These are phyloP conservation scores for Hipparchia sbordonii DNA, from an alignment of 2,888 invertebrate genomes.

Conservation along the genomic window DNA sequence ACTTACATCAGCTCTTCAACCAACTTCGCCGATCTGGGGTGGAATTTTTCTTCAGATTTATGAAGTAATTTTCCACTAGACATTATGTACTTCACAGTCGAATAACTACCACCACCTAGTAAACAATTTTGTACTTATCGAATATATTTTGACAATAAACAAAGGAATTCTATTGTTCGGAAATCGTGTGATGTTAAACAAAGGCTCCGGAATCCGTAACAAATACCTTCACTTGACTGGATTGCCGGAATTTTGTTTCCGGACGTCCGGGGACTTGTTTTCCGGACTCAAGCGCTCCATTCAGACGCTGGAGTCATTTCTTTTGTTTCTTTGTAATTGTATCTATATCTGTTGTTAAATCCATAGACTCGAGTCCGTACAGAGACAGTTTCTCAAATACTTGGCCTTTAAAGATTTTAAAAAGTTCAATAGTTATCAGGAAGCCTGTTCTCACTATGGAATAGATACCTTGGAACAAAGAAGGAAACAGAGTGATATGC, in stretches of 20 bases:
- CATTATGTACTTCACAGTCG: too few species aligned
- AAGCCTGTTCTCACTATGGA: too few species aligned
- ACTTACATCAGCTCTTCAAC: too few species aligned
- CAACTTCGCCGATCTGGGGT: too few species aligned
- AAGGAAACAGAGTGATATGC: too few species aligned
- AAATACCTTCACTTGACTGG: constrained; percentile 20
- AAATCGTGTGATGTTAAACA: constrained; percentile 19
- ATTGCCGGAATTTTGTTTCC: constrained; percentile 21
- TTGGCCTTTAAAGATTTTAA: too few species aligned
- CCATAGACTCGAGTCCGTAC: too few species aligned
- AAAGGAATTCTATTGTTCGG: constrained; percentile 15
- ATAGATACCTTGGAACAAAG: too few species aligned
- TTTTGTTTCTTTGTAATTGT: background rate
- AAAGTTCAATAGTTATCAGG: too few species aligned
- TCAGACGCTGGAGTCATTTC: background rate
- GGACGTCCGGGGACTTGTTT: constrained; percentile 15
- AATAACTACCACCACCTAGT: background rate
- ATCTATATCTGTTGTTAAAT: background rate
- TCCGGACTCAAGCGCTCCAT: constrained; percentile 10
- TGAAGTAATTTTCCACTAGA: too few species aligned
- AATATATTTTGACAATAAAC: constrained; percentile 6
- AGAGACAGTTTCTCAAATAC: too few species aligned
- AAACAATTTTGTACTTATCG: background rate
- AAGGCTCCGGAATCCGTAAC: constrained; percentile 18
- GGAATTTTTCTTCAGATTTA: too few species aligned